These are phyloP conservation scores for Danio kyathit DNA, from an alignment of 2,797 vertebrate species.

Conservation along the genomic window DNA sequence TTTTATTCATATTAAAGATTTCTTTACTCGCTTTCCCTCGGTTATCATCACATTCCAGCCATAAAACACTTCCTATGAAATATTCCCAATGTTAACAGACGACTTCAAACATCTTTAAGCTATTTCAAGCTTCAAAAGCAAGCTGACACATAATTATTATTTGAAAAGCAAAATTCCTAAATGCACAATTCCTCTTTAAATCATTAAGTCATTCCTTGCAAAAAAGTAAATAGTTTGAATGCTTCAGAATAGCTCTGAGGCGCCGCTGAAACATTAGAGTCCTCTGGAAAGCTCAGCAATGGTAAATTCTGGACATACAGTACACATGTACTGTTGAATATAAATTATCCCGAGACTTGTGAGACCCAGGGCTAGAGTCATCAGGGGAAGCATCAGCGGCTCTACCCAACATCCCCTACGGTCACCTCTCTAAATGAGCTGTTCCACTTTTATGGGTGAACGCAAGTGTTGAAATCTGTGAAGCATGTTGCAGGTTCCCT, in stretches of 20 bases:
- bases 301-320: conserved; percentile 52
- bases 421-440: conserved; percentile 70
- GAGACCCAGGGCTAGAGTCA: conserved; percentile 62
- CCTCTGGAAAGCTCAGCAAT: conserved; percentile 65
- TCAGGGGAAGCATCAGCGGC: conserved; percentile 58
- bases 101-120: conserved; percentile 32
- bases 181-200: conserved; percentile 11
- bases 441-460: conserved; percentile 70
- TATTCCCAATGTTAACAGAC: conserved; percentile 5
- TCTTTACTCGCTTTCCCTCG: background rate
- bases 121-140: conserved; percentile 23
- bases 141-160: conserved; percentile 13
- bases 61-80: conserved; percentile 34
- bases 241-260: conserved; percentile 54
- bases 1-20: background rate
- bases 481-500: conserved; percentile 69
- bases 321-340: conserved; percentile 69
- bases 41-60: conserved; percentile 27
- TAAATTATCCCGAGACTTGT: conserved; percentile 61
- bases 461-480: conserved; percentile 77
- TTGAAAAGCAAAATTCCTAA: conserved; percentile 29
- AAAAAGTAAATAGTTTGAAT: conserved; percentile 40
- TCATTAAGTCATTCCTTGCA: conserved; percentile 27
- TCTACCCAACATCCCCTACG: conserved; percentile 65
- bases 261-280: conserved; percentile 58